Evolutionary conservation across 1,140 invertebrate genomes (phyloP).

Genomic region (Holcopasites calliopsidis): DNA sequence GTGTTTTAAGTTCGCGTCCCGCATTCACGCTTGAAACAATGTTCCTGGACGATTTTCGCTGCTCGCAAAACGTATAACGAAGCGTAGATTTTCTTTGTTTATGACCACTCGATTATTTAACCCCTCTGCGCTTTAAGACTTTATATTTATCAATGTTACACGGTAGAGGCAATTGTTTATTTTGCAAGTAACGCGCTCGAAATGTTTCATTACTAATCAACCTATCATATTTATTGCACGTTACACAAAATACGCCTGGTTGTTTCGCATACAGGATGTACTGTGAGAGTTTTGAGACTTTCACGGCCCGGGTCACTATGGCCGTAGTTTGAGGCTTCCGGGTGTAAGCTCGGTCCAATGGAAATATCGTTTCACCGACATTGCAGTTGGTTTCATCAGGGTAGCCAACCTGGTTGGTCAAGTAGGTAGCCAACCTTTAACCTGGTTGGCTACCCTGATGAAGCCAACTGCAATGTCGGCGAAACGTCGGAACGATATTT

Average conservation of each 20-base stretch:
- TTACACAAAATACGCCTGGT: not conserved
- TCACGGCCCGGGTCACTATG: too few relatives aligned
- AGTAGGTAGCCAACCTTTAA: too few relatives aligned
- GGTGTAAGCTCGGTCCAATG: too few relatives aligned
- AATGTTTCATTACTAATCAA: not conserved
- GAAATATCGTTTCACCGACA: too few relatives aligned
- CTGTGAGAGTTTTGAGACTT: too few relatives aligned
- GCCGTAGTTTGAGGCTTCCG: too few relatives aligned
- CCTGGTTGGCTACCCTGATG: too few relatives aligned
- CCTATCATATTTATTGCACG: slow-evolving; percentile 2
- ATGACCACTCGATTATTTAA: not conserved
- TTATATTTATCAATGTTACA: not conserved
- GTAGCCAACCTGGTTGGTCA: too few relatives aligned
- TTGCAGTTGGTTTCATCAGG: too few relatives aligned
- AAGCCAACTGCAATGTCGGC: too few relatives aligned
- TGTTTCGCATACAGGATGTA: too few relatives aligned
- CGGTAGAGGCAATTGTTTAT: not conserved
- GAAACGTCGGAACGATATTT: too few relatives aligned
- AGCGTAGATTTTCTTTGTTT: not conserved
- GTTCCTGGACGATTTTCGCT: slow-evolving; percentile 32
- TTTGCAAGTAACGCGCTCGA: not conserved
- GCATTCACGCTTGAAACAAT: slow-evolving; percentile 15
- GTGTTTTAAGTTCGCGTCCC: not conserved
- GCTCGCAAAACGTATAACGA: not conserved
- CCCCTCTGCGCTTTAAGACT: not conserved